Base-by-base conservation (phyloP, 2,113 vertebrate genomes). In the Sorex fumeus region DNA sequence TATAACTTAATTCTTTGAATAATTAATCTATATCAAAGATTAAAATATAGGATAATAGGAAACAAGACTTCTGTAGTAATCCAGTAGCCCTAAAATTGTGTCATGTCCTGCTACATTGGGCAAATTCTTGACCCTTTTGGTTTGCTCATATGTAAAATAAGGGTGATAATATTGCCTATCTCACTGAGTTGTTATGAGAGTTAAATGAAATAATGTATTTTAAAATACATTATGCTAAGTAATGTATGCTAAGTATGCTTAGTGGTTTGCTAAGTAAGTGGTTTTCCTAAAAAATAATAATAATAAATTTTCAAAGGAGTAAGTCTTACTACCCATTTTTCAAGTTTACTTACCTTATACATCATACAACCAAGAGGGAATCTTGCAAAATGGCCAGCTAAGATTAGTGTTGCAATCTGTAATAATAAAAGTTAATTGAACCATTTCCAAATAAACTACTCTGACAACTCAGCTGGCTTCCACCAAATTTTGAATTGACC, bases 41-140 rank as follows among this genome's bases (percentile, higher is more conserved):
- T 84, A 78, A 83, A 93, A 84, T 64, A 47, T 77, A 47, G 36
- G 60, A 27, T 47, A 76, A 76, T 25, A 82, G 30, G 43, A 57
- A 69, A 88, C 53, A 53, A 93, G 36, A 3, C 30, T 53, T 53
- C 78, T 76, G 36, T 9, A 75, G 21, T 87, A 83, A 15, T 75
- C 77, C 18, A 12, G 11, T 1, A 53, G 28, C 43, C 67, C 67
- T 64, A 32, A 79, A 47, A 45, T 86, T 53, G 72, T 80, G 84
- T 80, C 40, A 66, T 79, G n/a, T 50, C 13, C 6, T 36, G 53
- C 45, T 57, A 15, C 28, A 57, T 69, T 84, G 28, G 36, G 50
- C 30, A 77, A 77, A 91, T 47, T 7, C 15, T 45, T 77, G 72
- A 60, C 34, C 34, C 72, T 77, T 47, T 57, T 92, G 27, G 53